A percentile compares a stretch with the other conserved stretches of the same genome.
Conservation (phyloP, 2,888 invertebrate genomes). For the Itoplectis maculator region DNA sequence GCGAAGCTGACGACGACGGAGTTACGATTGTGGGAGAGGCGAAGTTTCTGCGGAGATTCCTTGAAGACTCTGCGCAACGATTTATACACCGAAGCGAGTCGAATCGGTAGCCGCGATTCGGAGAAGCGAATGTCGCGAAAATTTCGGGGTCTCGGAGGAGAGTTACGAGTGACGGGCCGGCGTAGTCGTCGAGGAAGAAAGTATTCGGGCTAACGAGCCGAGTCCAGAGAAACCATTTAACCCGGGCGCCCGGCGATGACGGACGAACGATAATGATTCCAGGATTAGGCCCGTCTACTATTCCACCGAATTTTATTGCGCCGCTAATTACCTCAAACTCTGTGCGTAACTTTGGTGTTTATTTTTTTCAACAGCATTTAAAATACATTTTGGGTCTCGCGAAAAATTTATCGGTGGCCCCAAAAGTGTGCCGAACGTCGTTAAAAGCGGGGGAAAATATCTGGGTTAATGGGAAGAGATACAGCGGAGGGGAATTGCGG, state of each 20-base stretch:
- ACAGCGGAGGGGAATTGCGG: neutral
- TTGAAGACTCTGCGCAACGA: neutral
- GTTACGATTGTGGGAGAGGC: constrained; percentile 13
- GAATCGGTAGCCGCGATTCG: neutral
- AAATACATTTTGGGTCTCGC: constrained; percentile 10
- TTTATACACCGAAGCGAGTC: neutral
- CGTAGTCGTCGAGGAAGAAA: constrained; percentile 6
- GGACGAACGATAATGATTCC: constrained; percentile 44
- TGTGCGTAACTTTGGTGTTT: neutral
- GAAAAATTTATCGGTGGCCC: constrained; percentile 12
- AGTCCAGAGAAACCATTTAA: constrained; percentile 17
- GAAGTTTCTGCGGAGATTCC: constrained; percentile 1
- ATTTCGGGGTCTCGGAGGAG: constrained; percentile 38
- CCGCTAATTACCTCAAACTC: neutral
- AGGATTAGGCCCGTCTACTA: constrained; percentile 34
- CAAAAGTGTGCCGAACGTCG: constrained; percentile 8
- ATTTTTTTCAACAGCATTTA: too few relatives aligned
- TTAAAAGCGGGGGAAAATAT: constrained; percentile 15
- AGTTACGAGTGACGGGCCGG: constrained; percentile 10
- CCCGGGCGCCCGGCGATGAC: neutral
- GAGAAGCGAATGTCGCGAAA: constrained; percentile 16
- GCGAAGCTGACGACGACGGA: neutral
- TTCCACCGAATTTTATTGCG: neutral
- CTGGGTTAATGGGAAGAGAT: neutral
- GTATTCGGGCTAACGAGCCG: constrained; percentile 55